Evolutionary conservation across 1,140 invertebrate genomes (phyloP).

Genomic region (Drosophila watanabei): DNA sequence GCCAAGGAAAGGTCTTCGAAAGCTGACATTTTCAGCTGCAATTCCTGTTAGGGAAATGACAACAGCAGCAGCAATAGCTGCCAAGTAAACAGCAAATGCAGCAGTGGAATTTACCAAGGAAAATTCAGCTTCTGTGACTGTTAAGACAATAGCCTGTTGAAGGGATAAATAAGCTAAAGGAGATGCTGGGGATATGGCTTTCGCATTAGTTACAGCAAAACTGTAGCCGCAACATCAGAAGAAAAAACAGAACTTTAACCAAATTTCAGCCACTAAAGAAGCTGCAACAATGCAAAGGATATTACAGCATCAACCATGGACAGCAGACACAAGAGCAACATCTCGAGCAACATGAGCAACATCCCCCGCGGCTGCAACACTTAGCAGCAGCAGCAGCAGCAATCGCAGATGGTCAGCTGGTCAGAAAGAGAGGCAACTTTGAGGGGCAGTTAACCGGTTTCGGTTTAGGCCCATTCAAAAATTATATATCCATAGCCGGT

Average conservation of each 20-base stretch:
- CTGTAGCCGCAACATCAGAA: not conserved
- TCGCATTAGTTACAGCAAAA: too few relatives aligned
- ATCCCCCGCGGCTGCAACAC: conserved; percentile 15
- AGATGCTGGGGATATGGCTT: not conserved
- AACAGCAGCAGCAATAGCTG: not conserved
- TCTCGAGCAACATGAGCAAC: conserved; percentile 1
- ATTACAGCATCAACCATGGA: not conserved
- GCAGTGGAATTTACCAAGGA: not conserved
- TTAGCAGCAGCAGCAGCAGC: conserved; percentile 11
- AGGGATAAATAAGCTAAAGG: not conserved
- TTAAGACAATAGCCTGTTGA: not conserved
- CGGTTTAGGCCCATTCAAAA: conserved; percentile 40
- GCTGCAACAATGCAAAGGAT: not conserved
- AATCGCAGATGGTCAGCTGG: conserved; percentile 25
- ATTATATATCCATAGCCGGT: conserved; percentile 62
- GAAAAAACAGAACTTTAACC: not conserved
- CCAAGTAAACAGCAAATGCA: conserved; percentile 3
- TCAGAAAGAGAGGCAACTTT: not conserved
- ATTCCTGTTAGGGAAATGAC: conserved; percentile 1
- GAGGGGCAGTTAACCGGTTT: conserved; percentile 58
- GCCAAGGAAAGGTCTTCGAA: conserved; percentile 1
- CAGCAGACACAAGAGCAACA: conserved; percentile 1
- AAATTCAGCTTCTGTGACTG: not conserved
- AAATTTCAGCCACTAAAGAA: not conserved
- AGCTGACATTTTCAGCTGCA: conserved; percentile 14